Conservation (phyloP, 2,888 invertebrate species). For the Aplocera efformata region DNA sequence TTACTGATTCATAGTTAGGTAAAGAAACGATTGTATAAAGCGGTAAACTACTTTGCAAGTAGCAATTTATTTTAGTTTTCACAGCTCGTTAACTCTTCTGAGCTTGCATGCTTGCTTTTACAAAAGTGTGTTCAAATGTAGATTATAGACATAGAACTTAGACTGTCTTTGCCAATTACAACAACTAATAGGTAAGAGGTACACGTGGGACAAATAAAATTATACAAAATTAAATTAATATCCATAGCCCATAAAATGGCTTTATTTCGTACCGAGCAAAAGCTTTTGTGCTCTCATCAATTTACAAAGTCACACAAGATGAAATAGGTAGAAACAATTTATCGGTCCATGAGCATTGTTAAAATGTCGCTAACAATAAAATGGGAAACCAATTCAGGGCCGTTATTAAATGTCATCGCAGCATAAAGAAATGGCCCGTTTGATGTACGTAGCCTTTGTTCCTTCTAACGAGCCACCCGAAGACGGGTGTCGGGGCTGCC, state of each 20-base stretch:
- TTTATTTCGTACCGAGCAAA: not conserved
- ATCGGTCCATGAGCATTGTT: slow-evolving; percentile 36
- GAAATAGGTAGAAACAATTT: slow-evolving; percentile 33
- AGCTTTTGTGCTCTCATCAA: slow-evolving; percentile 13
- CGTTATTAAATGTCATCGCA: slow-evolving; percentile 56
- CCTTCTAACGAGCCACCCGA: slow-evolving; percentile 59
- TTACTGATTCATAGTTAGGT: too few relatives aligned
- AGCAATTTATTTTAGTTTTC: slow-evolving; percentile 33
- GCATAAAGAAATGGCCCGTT: slow-evolving; percentile 58
- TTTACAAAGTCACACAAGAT: slow-evolving; percentile 1
- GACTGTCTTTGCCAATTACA: too few relatives aligned
- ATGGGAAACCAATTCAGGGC: slow-evolving; percentile 48
- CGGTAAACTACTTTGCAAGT: slow-evolving; percentile 20
- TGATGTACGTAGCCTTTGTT: slow-evolving; percentile 65
- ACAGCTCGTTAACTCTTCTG: slow-evolving; percentile 22
- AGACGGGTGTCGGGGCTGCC: slow-evolving; percentile 31
- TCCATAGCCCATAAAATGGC: too few relatives aligned
- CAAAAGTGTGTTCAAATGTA: slow-evolving; percentile 8
- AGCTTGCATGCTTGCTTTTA: slow-evolving; percentile 18
- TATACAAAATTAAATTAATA: too few relatives aligned
- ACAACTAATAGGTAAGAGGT: too few relatives aligned
- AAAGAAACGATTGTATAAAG: slow-evolving; percentile 15
- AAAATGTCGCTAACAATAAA: slow-evolving; percentile 49
- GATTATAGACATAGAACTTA: too few relatives aligned
- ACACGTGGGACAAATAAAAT: too few relatives aligned